phyloP scores from a whole-genome alignment of 1,140 invertebrate genomes.

The Lucilia sericata region DNA sequence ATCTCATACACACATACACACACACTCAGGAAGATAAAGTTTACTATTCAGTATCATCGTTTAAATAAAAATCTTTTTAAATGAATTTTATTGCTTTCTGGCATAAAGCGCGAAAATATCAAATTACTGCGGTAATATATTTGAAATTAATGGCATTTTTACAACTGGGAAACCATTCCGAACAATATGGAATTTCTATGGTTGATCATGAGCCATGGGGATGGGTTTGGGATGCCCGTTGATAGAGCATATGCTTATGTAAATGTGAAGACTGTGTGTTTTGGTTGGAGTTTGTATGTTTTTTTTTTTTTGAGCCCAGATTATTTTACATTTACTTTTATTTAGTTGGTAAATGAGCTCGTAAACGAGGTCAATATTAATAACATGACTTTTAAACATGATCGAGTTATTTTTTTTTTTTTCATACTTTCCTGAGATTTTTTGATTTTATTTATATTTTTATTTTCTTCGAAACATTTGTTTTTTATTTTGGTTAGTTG shows the following conservation, averaged over 20 bases:
- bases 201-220: not conserved
- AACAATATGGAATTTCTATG: not conserved
- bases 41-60: not conserved
- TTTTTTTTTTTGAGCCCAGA: not conserved
- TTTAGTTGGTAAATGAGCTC: slow-evolving; percentile 45
- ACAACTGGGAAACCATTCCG: slow-evolving; percentile 34
- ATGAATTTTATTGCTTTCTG: slow-evolving; percentile 40
- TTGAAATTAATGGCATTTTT: slow-evolving; percentile 45
- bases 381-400: slow-evolving; percentile 4
- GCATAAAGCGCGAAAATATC: slow-evolving; percentile 45
- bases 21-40: too few species aligned
- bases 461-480: slow-evolving; percentile 25
- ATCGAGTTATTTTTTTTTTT: not conserved
- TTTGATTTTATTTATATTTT: not conserved
- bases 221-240: not conserved
- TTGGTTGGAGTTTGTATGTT: not conserved
- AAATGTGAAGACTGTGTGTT: not conserved
- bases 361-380: slow-evolving; percentile 42
- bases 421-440: not conserved
- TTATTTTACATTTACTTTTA: slow-evolving; percentile 46
- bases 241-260: not conserved
- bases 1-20: not conserved
- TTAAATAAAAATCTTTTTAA: slow-evolving; percentile 26
- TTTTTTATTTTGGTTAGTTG: slow-evolving; percentile 20
- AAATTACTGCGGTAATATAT: slow-evolving; percentile 44